Base-by-base conservation (phyloP, 2,888 invertebrate genomes). In the Flexamia atlantica region DNA sequence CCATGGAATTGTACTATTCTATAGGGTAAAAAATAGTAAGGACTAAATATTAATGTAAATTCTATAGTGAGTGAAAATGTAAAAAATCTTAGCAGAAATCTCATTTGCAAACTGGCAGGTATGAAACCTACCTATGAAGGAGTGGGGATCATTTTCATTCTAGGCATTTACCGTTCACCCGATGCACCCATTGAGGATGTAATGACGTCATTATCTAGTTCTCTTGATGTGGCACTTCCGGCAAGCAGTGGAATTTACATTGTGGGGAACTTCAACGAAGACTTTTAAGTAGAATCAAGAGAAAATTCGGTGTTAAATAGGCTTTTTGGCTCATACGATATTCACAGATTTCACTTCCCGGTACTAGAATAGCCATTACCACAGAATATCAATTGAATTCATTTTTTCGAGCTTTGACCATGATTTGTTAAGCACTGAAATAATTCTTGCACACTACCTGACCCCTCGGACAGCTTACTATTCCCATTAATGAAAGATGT, bases 341-440 rank as follows among this genome's bases (percentile, higher is more conserved):
- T 70, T 20, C 25, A 25, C 25, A 64, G 64, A 30, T 14, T 64
- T 25, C 23, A 23, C 12, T 64, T 25, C 64, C 64, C 25, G 28
- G 25, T 5, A 64, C 64, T 30, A 64, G 64, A 64, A 10, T 64
- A 64, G 25, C 70, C 17, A 70, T 3, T 12, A 70, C 70, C 3
- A 12, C 70, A 36, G n/a, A n/a, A n/a, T n/a, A n/a, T n/a, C n/a
- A n/a, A n/a, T 46, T 46, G 46, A 46, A 9, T 17, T 46, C 17
- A 17, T 46, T 46, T 46, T 9, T 17, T 14, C 46, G 2, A 46
- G 46, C 14, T 17, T 46, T 12, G 46, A 46, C 14, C 46, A 17
- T 9, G 46, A 46, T 12, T 2, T 9, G 3, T 3, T 46, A 46
- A 12, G 12, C 46, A 17, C 14, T 9, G 46, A 46, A 12, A 17